These are phyloP conservation scores for Gymnobelideus leadbeateri DNA, from an alignment of 2,113 vertebrate species.

Conservation along the genomic window DNA sequence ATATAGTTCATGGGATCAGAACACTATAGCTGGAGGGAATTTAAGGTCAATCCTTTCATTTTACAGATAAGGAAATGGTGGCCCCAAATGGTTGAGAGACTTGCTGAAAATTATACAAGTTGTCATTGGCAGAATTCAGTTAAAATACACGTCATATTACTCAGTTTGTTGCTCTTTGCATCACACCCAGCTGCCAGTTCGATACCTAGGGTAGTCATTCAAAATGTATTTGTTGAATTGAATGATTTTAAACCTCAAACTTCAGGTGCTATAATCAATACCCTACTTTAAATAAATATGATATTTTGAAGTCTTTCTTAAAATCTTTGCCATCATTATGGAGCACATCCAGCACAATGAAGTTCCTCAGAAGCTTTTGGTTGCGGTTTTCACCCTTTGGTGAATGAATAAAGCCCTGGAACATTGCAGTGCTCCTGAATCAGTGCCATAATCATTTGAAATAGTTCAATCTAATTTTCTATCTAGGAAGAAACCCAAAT, in stretches of 20 bases:
- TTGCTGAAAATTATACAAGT: background rate
- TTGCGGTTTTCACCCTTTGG: background rate
- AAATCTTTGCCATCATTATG: background rate
- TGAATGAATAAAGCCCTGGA: background rate
- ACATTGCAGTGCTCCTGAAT: background rate
- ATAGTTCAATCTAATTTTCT: background rate
- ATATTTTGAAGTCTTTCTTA: constrained; percentile 20
- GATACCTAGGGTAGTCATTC: background rate
- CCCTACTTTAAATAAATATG: constrained; percentile 18
- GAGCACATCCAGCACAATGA: background rate
- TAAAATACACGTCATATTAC: background rate
- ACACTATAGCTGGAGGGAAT: background rate
- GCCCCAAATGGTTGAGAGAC: background rate
- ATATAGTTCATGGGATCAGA: background rate
- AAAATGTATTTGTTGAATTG: background rate
- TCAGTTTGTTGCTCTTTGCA: background rate
- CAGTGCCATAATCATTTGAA: background rate
- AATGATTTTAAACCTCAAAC: background rate
- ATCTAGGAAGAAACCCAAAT: background rate
- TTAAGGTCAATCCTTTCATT: background rate
- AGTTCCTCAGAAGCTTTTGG: background rate
- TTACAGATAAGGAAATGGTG: background rate
- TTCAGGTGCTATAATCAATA: constrained; percentile 12
- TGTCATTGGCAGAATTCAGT: background rate
- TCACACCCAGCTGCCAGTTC: background rate